Evolutionary conservation across 1,140 invertebrate species (phyloP).

Genomic region (Formica exsecta): DNA sequence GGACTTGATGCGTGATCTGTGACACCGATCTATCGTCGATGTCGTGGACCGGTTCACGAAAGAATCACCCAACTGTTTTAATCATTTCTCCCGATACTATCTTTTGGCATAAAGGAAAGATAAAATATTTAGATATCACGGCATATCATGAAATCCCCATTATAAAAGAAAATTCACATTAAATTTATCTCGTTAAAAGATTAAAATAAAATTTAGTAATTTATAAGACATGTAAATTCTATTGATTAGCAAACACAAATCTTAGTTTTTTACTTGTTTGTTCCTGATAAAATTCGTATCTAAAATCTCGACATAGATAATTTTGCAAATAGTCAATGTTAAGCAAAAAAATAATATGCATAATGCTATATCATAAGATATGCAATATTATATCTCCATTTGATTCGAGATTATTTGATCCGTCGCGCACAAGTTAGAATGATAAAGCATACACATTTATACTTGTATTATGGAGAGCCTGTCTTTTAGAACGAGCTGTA

Average conservation of each 20-base stretch:
- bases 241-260: neutral
- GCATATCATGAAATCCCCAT: no score
- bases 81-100: neutral
- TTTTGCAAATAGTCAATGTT: neutral
- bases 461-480: constrained; percentile 23
- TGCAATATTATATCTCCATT: neutral
- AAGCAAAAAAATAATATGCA: neutral
- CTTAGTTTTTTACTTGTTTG: neutral
- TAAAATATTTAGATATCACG: neutral
- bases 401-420: neutral
- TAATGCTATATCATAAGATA: neutral
- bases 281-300: neutral
- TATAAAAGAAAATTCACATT: no score
- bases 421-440: neutral
- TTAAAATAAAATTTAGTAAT: no score
- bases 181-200: no score
- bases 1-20: constrained; percentile 42
- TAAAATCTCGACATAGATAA: neutral
- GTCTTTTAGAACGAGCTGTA: neutral
- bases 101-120: neutral
- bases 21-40: constrained; percentile 53
- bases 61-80: neutral
- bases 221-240: neutral
- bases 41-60: neutral
- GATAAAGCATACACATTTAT: constrained; percentile 39